Evolutionary conservation across 2,888 invertebrate genomes (phyloP), one percentile per base, ranked within the genome.

Genomic region (Mythimna albipuncta): DNA sequence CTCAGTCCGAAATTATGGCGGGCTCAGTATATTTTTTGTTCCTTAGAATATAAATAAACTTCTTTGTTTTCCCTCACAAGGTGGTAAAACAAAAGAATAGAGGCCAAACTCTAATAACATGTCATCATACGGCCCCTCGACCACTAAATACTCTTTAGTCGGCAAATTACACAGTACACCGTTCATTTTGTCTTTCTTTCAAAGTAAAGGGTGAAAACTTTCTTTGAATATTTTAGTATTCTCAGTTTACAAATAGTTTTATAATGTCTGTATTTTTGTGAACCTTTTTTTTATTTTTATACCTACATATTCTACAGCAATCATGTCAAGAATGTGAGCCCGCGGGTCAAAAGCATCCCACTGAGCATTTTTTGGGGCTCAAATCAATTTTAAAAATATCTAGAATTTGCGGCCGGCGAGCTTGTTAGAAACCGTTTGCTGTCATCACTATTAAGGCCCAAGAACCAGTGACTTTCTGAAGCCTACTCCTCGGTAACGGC

Each of bases 201-300:
- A 13, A 77, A 83, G 67, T 76, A 76, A 87, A 85, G 87, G 83
- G 82, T 84, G 69, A 83, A 83, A 83, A 52, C 16, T 59, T 52
- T 69, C 19, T 61, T 19, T 84, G 38, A 85, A 85, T 85, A 78
- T 58, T 85, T 82, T 44, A 85, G 19, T 59, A 19, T 5, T 38
- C 10, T 13, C 32, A 55, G 54, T 81, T 62, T 59, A 26, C 21
- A 7, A 54, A 64, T 64, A 11, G 10, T 35, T 67, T 54, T 59
- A 54, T 52, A 78, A 73, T 66, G 52, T 55, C 57, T 79, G n/a
- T 80, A 67, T 79, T 80, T 13, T 55, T 4, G 6, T 38, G 50
- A n/a, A n/a, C n/a, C n/a, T n/a, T n/a, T n/a, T n/a, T n/a, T n/a
- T n/a, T n/a, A n/a, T n/a, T n/a, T n/a, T n/a, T n/a, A n/a, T n/a